phyloP scores from a whole-genome alignment of 2,797 vertebrate genomes.

The Pantherophis alleghaniensis region DNA sequence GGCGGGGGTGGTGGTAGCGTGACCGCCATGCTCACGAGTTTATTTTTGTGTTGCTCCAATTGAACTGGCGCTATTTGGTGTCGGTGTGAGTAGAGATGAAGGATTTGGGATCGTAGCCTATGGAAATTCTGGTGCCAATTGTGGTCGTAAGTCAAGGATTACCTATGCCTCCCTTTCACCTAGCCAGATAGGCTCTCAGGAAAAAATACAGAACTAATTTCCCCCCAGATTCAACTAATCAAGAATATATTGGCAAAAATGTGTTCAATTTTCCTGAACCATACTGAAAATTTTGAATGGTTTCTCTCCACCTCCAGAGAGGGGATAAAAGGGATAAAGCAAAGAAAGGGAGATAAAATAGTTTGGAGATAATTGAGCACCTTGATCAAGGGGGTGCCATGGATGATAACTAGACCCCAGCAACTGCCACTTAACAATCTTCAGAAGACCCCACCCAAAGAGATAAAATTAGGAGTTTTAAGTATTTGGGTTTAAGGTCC shows the following conservation, averaged over 20 bases:
- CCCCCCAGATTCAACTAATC: background rate
- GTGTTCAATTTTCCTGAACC: background rate
- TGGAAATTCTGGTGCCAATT: background rate
- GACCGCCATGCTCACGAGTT: no score
- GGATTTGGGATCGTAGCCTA: no score
- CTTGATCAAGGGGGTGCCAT: background rate
- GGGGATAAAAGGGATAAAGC: background rate
- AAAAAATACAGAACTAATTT: background rate
- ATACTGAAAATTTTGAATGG: background rate
- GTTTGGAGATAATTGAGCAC: background rate
- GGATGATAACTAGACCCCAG: background rate
- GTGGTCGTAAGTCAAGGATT: background rate
- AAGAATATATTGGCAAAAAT: background rate
- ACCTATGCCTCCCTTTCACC: background rate
- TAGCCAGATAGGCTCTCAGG: background rate
- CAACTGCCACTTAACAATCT: background rate
- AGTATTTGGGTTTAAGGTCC: background rate
- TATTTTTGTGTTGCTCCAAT: no score
- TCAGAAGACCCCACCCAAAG: background rate
- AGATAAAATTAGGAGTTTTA: background rate
- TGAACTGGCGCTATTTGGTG: no score
- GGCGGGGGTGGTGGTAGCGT: no score
- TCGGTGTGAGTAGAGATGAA: no score
- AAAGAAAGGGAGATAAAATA: background rate
- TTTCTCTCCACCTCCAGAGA: background rate